Percentiles rank a stretch among this genome's conserved stretches.
Conservation (phyloP, 2,113 vertebrate species). For the Calidris pygmaea region DNA sequence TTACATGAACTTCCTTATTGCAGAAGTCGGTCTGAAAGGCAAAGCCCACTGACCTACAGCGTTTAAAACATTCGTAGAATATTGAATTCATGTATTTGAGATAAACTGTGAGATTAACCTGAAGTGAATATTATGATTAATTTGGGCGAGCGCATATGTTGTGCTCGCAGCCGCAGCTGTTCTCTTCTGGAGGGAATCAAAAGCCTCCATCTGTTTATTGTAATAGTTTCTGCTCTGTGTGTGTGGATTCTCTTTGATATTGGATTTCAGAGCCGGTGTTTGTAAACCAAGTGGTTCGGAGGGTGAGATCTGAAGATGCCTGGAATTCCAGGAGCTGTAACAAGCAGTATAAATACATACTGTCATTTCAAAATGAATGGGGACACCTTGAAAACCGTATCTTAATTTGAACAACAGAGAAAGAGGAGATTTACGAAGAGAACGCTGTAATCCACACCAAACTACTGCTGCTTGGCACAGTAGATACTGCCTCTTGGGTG, state of each 20-base stretch:
- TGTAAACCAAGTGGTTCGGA: not conserved
- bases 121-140: not conserved
- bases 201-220: not conserved
- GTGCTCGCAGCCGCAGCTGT: not conserved
- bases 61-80: not conserved
- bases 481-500: not conserved
- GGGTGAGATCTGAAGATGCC: not conserved
- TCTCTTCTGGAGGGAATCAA: not conserved
- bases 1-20: not conserved
- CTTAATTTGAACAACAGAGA: not conserved
- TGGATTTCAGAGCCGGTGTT: not conserved
- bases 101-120: not conserved
- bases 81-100: not conserved
- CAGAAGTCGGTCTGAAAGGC: not conserved
- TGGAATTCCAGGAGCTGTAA: not conserved
- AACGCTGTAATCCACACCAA: not conserved
- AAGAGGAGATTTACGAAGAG: not conserved
- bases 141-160: not conserved
- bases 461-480: not conserved
- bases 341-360: not conserved
- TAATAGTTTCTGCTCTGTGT: not conserved
- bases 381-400: not conserved
- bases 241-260: not conserved
- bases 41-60: not conserved
- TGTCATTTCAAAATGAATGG: not conserved